Percentiles rank a stretch among this genome's conserved stretches.
These are phyloP conservation scores for Crotalus helleri DNA, from an alignment of 2,113 vertebrate species.

Conservation along the genomic window DNA sequence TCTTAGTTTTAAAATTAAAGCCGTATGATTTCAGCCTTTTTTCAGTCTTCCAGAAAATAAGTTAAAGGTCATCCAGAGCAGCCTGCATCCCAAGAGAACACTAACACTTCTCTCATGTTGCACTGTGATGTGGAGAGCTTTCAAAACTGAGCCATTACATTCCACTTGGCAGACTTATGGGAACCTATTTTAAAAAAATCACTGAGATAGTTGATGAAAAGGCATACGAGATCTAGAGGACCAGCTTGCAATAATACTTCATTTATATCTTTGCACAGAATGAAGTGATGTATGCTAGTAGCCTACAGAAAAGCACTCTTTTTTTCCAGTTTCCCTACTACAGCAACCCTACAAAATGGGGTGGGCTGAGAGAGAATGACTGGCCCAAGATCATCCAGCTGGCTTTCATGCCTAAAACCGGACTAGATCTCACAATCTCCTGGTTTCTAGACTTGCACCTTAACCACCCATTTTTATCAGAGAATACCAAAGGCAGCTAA, in stretches of 20 bases:
- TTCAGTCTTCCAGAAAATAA: slow-evolving; percentile 37
- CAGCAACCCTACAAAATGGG: background rate
- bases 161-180: slow-evolving; percentile 11
- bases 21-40: slow-evolving; percentile 36
- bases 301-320: slow-evolving; percentile 16
- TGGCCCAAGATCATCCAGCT: background rate
- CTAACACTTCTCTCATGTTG: slow-evolving; percentile 50
- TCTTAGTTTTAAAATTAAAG: slow-evolving; percentile 8
- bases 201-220: slow-evolving; percentile 30
- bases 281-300: background rate
- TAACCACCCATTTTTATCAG: background rate
- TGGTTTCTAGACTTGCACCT: background rate
- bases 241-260: slow-evolving; percentile 5
- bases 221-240: background rate
- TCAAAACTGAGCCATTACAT: slow-evolving; percentile 12
- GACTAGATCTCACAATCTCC: background rate
- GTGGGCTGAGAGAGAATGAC: too few relatives aligned
- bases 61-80: slow-evolving; percentile 36
- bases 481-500: background rate
- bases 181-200: slow-evolving; percentile 23
- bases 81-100: slow-evolving; percentile 24
- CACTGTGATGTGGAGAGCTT: slow-evolving; percentile 40
- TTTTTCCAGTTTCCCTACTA: background rate
- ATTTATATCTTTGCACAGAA: slow-evolving; percentile 17
- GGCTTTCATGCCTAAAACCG: background rate